Percentiles rank a stretch among this genome's conserved stretches.
These are phyloP conservation scores for Oligia fasciuncula DNA, from an alignment of 2,888 invertebrate species.

Conservation along the genomic window DNA sequence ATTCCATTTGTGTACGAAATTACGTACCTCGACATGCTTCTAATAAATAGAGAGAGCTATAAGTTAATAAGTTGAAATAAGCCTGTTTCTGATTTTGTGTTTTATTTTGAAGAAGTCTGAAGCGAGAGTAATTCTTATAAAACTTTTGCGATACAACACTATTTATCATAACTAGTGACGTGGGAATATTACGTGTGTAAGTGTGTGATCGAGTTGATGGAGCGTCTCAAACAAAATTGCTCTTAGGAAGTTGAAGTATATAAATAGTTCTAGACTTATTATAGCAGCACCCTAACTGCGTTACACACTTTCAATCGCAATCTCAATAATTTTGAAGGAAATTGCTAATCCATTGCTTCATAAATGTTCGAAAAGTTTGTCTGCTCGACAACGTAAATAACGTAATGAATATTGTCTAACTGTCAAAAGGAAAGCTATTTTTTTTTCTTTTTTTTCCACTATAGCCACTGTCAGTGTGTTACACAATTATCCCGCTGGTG, in stretches of 20 bases:
- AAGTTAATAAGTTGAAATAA: constrained; percentile 25
- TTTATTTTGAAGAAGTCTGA: constrained; percentile 42
- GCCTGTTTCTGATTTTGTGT: constrained; percentile 41
- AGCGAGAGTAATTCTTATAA: constrained; percentile 26
- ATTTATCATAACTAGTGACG: constrained; percentile 31
- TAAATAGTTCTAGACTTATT: not conserved
- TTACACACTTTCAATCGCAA: no score
- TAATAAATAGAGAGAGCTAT: constrained; percentile 46
- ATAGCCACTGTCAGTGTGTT: no score
- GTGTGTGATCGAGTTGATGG: not conserved
- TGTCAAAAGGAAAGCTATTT: no score
- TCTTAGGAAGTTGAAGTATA: not conserved
- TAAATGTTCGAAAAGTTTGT: no score
- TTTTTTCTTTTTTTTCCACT: no score
- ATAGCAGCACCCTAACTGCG: not conserved
- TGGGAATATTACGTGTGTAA: not conserved
- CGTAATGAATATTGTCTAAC: no score
- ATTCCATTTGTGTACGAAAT: constrained; percentile 23
- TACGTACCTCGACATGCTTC: constrained; percentile 24
- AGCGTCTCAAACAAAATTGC: not conserved
- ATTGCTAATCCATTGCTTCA: no score
- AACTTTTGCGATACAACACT: constrained; percentile 33
- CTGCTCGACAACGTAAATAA: no score
- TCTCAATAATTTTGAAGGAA: no score
- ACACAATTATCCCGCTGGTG: no score